These are phyloP conservation scores for Ormyrus nitidulus DNA, from an alignment of 2,888 invertebrate genomes.

Conservation along the genomic window DNA sequence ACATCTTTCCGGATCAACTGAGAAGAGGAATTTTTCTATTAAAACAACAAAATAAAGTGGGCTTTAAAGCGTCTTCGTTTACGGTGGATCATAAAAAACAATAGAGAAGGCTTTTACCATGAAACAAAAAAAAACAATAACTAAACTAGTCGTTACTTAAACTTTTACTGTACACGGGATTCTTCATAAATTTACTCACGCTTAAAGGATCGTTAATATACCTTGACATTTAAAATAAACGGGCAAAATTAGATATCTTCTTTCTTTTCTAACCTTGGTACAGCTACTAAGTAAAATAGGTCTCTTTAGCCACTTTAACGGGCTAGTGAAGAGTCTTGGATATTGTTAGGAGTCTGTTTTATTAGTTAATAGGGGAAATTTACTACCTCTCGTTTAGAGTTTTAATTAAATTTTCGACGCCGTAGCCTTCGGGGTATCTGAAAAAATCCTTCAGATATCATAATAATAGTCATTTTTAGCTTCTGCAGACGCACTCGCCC, in stretches of 20 bases:
- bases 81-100: conserved; percentile 22
- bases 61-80: conserved; percentile 21
- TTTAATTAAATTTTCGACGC: conserved; percentile 49
- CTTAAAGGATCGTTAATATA: background rate
- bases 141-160: conserved; percentile 7
- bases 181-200: conserved; percentile 10
- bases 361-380: conserved; percentile 43
- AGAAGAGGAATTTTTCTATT: conserved; percentile 6
- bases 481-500: conserved; percentile 31
- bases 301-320: conserved; percentile 32
- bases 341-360: conserved; percentile 29
- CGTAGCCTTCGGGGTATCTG: conserved; percentile 50
- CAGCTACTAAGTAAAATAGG: background rate
- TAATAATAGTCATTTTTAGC: conserved; percentile 23
- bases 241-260: conserved; percentile 15
- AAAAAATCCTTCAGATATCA: conserved; percentile 51
- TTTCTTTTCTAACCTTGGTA: too few species aligned
- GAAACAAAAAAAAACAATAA: background rate
- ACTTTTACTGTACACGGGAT: conserved; percentile 4
- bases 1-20: background rate
- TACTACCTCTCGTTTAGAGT: conserved; percentile 53
- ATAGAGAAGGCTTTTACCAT: conserved; percentile 13
- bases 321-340: conserved; percentile 34
- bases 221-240: conserved; percentile 7
- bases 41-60: background rate